Evolutionary conservation across 1,140 invertebrate species (phyloP).

Genomic region (Lepidurus packardi): DNA sequence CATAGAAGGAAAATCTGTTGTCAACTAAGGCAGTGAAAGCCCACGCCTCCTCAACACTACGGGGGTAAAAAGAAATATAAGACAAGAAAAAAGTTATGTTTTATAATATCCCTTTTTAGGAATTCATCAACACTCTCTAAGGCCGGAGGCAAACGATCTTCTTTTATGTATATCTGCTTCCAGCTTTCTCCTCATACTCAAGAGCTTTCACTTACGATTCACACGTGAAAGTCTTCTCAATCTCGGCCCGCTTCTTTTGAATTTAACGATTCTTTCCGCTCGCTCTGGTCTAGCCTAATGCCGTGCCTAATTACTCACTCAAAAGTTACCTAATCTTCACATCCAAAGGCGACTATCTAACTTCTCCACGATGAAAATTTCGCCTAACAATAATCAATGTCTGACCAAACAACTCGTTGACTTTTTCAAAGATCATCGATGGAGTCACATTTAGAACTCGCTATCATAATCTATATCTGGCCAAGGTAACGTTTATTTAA

Average conservation of each 20-base stretch:
- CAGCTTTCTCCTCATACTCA: not conserved
- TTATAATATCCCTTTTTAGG: not conserved
- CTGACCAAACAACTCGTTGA: too few species aligned
- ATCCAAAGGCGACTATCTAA: too few species aligned
- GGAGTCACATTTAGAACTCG: too few species aligned
- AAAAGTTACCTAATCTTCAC: too few species aligned
- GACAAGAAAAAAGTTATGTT: not conserved
- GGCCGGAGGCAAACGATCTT: not conserved
- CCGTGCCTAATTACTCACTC: too few species aligned
- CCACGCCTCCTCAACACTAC: too few species aligned
- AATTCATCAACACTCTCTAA: not conserved
- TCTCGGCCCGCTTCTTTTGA: not conserved
- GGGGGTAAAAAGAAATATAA: not conserved
- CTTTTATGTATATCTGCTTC: not conserved
- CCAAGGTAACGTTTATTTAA: not conserved
- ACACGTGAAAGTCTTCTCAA: slow-evolving; percentile 3
- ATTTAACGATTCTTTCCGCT: not conserved
- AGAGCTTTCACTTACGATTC: not conserved
- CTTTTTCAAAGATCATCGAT: too few species aligned
- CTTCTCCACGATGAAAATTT: too few species aligned
- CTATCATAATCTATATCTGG: too few species aligned
- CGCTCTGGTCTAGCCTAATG: not conserved
- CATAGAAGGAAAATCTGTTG: too few species aligned
- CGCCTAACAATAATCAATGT: too few species aligned
- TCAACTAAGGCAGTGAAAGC: too few species aligned